phyloP scores from a whole-genome alignment of 2,888 invertebrate species.

The Microplitis manilae region DNA sequence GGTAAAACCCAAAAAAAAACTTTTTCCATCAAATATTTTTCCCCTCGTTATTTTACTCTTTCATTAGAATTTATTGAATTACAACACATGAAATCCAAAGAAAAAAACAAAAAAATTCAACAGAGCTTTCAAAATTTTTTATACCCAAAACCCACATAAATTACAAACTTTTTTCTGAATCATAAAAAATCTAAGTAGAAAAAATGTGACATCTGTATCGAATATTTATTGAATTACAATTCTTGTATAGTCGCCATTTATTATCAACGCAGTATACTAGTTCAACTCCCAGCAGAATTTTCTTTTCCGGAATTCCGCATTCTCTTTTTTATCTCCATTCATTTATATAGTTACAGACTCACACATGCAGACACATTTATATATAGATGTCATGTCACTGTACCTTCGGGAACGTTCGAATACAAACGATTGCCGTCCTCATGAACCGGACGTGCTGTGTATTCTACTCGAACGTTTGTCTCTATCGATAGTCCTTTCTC shows the following conservation, averaged over 20 bases:
- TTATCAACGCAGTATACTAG: slow-evolving; percentile 42
- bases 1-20: not conserved
- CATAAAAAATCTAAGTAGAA: not conserved
- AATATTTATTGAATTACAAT: slow-evolving; percentile 54
- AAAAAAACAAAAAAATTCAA: not conserved
- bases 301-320: slow-evolving; percentile 40
- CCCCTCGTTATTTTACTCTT: not conserved
- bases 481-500: slow-evolving; percentile 3
- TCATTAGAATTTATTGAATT: not conserved
- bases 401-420: slow-evolving; percentile 20
- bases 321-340: not conserved
- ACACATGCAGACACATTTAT: not conserved
- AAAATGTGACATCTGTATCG: slow-evolving; percentile 4
- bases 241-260: slow-evolving; percentile 54
- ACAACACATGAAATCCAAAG: not conserved
- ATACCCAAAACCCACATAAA: not conserved
- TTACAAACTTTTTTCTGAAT: not conserved
- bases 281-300: slow-evolving; percentile 51
- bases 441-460: slow-evolving; percentile 8
- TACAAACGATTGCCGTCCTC: slow-evolving; percentile 27
- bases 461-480: slow-evolving; percentile 7
- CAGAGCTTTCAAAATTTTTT: slow-evolving; percentile 5
- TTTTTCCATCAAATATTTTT: not conserved
- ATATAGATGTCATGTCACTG: slow-evolving; percentile 2
- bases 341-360: not conserved